Evolutionary conservation across 2,888 invertebrate species (phyloP).

Genomic region (Balanococcus diminutus): DNA sequence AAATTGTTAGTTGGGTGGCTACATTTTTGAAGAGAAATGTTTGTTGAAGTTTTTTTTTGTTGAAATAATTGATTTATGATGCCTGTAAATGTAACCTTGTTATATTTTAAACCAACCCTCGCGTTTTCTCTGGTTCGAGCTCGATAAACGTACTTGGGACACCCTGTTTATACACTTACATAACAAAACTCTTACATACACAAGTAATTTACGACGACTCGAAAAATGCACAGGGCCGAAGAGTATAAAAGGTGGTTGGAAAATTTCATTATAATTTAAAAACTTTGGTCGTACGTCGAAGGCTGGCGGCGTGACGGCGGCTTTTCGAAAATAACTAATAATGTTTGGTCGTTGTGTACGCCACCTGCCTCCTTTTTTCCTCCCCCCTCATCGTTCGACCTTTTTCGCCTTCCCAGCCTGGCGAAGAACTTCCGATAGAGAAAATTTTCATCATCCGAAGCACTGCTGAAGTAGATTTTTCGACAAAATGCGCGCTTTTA

Average conservation of each 20-base stretch:
- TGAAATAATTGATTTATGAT: too few species aligned
- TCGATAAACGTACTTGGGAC: too few species aligned
- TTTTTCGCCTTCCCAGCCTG: not conserved
- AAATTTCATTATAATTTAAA: slow-evolving; percentile 31
- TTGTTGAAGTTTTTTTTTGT: too few species aligned
- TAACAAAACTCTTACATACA: not conserved
- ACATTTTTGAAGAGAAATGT: too few species aligned
- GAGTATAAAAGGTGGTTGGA: not conserved
- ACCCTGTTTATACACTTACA: too few species aligned
- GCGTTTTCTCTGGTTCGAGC: too few species aligned
- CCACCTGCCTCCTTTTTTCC: slow-evolving; percentile 26
- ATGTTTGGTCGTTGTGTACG: not conserved
- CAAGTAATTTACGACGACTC: not conserved
- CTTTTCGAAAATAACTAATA: slow-evolving; percentile 27
- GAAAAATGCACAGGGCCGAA: not conserved
- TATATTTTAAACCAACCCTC: too few species aligned
- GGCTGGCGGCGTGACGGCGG: not conserved
- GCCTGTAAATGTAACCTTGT: too few species aligned
- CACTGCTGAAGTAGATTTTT: slow-evolving; percentile 1
- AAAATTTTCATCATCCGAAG: not conserved
- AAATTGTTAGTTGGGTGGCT: too few species aligned
- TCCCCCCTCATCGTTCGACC: not conserved
- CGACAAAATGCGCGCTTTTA: not conserved
- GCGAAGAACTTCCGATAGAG: slow-evolving; percentile 2
- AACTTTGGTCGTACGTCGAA: not conserved